phyloP scores from a whole-genome alignment of 2,888 invertebrate genomes.

The Lasius fuliginosus region DNA sequence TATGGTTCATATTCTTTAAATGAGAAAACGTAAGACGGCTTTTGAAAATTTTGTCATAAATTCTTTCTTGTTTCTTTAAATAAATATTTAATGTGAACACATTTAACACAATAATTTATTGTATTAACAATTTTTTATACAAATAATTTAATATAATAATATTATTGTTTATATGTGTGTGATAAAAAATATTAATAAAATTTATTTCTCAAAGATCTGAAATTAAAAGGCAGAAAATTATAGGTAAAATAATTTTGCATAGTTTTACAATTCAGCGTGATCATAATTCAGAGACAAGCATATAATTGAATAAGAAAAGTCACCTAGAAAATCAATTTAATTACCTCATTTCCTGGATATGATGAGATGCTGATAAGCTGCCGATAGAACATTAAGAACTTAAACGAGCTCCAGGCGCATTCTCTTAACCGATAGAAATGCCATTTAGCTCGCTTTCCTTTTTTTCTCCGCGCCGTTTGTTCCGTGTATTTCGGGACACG shows the following conservation, averaged over 20 bases:
- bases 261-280: not conserved
- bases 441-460: slow-evolving; percentile 65
- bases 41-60: not conserved
- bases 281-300: slow-evolving; percentile 13
- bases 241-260: not conserved
- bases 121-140: not conserved
- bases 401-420: slow-evolving; percentile 46
- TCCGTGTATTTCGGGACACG: slow-evolving; percentile 72
- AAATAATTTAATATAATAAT: not conserved
- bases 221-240: not conserved
- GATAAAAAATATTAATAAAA: not conserved
- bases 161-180: not conserved
- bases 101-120: not conserved
- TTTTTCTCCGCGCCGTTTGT: slow-evolving; percentile 57
- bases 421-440: slow-evolving; percentile 64
- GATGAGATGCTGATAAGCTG: slow-evolving; percentile 46
- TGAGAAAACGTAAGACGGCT: not conserved
- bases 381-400: slow-evolving; percentile 55
- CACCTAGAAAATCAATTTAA: slow-evolving; percentile 49
- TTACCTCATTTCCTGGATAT: slow-evolving; percentile 45
- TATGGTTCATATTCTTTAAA: slow-evolving; percentile 11
- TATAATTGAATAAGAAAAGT: slow-evolving; percentile 53
- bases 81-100: not conserved
- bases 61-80: not conserved
- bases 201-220: not conserved